A percentile compares a stretch with the other conserved stretches of the same genome.
Conservation (phyloP, 2,797 vertebrate genomes). For the Pipistrellus pygmaeus region DNA sequence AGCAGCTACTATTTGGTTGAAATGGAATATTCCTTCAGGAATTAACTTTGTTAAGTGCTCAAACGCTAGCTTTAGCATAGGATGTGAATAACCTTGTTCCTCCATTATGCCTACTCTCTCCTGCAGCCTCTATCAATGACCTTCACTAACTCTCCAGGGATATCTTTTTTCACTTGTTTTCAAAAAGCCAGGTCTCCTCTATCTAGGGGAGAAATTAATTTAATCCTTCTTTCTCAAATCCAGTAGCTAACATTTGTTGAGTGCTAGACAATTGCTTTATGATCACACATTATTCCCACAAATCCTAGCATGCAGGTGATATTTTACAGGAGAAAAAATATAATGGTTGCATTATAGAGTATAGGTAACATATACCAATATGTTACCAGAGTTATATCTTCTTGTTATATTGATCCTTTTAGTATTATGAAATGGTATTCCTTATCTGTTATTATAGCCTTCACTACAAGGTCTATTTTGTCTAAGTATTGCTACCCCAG, state of each 20-base stretch:
- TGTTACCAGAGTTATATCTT: too few relatives aligned
- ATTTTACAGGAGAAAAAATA: constrained; percentile 28
- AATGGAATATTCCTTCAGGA: neutral
- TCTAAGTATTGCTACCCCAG: too few relatives aligned
- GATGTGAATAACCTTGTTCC: neutral
- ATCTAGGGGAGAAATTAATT: neutral
- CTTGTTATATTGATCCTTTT: too few relatives aligned
- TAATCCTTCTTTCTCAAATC: constrained; percentile 54
- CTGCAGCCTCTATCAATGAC: neutral
- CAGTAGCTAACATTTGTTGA: constrained; percentile 40
- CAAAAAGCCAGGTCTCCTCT: constrained; percentile 20
- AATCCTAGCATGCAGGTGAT: neutral
- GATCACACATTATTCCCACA: constrained; percentile 16
- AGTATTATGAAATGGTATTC: too few relatives aligned
- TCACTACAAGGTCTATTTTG: too few relatives aligned
- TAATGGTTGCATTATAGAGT: neutral
- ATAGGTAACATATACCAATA: neutral
- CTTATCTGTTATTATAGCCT: too few relatives aligned
- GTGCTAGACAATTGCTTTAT: constrained; percentile 43
- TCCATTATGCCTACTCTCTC: neutral
- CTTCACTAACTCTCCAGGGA: constrained; percentile 11
- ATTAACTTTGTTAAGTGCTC: neutral
- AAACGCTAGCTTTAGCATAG: constrained; percentile 15
- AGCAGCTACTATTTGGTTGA: neutral
- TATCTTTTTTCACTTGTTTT: constrained; percentile 27